These are phyloP conservation scores for Lycodopsis pacificus DNA, from an alignment of 2,797 vertebrate species.

Conservation along the genomic window DNA sequence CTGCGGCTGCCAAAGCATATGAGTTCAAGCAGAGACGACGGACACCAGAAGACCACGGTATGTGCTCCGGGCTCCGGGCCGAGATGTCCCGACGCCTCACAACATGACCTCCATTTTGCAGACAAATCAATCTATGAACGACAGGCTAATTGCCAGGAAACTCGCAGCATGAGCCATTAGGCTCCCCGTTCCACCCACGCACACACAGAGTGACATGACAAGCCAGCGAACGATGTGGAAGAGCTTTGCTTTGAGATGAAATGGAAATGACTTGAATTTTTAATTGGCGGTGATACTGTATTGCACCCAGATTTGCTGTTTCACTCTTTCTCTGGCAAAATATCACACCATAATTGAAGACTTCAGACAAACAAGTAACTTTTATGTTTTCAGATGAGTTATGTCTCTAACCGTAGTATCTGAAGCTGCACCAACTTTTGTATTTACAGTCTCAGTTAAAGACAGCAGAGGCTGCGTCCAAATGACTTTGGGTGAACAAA, in stretches of 20 bases:
- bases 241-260: conserved; percentile 29
- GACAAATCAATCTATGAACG: conserved; percentile 75
- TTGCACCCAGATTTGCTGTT: conserved; percentile 14
- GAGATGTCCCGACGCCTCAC: conserved; percentile 56
- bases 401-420: conserved; percentile 54
- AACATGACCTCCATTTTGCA: conserved; percentile 72
- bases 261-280: conserved; percentile 22
- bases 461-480: conserved; percentile 12
- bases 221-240: conserved; percentile 27
- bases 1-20: conserved; percentile 48
- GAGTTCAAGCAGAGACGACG: conserved; percentile 57
- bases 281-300: conserved; percentile 37
- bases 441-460: conserved; percentile 24
- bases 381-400: conserved; percentile 41
- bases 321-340: conserved; percentile 19
- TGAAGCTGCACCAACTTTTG: conserved; percentile 18
- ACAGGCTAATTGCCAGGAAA: conserved; percentile 75
- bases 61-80: conserved; percentile 40
- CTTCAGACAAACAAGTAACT: conserved; percentile 23
- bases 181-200: conserved; percentile 40
- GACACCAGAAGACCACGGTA: conserved; percentile 46
- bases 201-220: conserved; percentile 53
- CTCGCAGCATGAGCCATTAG: conserved; percentile 72
- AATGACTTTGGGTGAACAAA: conserved; percentile 21
- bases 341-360: conserved; percentile 26